Base-by-base conservation (phyloP, 2,113 vertebrate genomes). In the Triplophysa tibetana region DNA sequence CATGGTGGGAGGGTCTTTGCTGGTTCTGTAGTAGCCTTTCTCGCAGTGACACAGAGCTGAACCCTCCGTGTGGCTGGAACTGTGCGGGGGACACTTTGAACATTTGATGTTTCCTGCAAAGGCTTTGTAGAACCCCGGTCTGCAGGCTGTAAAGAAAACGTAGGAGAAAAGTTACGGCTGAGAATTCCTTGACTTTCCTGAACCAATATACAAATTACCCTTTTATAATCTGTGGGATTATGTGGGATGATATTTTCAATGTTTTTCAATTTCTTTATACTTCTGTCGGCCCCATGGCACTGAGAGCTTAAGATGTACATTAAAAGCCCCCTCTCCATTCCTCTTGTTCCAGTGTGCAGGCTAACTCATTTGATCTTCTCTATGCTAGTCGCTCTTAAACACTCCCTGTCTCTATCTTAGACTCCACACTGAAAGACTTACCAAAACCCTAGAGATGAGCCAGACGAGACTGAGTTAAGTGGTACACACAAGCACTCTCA, bases 101-200 rank as follows among this genome's bases (percentile, higher is more conserved):
- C 97, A 99, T 89, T 97, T 98, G 63, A 94, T 94, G 84, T 98
- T 98, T 24, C 96, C 97, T 77, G 96, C 93, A 89, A 95, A 96
- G 0, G 96, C 94, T 91, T 98, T 99, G 91, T 98, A 98, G 92
- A 95, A 99, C 80, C 96, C 96, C 64, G 95, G 93, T 79, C 92
- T 94, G 86, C 97, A 99, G 77, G 97, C 97, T 98, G 93, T 65
- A 78, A 89, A 88, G 26, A 79, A 61, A 74, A 45, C 29, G 26
- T 23, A 74, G 21, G 70, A 58, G 12, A 58, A 14, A 58, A 14
- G 17, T 72, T 58, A 72, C 41, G 19, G 26, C n/a, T 8, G 29
- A 58, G 69, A 4, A 0, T 56, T 70, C 69, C 24, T n/a, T 1
- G 19, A 12, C 29, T 56, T 70, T 38, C 33, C 33, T 38, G 33